A percentile compares a stretch with the other conserved stretches of the same genome.
These are phyloP conservation scores for Dendrolimus houi DNA, from an alignment of 2,888 invertebrate species.

Conservation along the genomic window DNA sequence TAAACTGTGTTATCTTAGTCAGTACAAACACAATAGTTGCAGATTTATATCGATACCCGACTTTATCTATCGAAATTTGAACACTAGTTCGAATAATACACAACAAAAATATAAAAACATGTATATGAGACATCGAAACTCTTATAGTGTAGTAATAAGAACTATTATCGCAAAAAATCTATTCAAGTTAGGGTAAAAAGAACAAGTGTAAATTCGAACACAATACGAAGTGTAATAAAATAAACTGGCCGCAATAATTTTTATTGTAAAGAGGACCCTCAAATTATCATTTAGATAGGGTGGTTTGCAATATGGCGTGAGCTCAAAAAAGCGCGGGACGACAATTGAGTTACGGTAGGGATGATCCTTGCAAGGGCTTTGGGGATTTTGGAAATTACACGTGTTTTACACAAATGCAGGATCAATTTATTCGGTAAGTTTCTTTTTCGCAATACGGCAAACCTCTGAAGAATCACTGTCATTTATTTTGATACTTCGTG, in stretches of 20 bases:
- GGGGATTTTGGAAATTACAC: slow-evolving; percentile 47
- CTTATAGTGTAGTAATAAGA: slow-evolving; percentile 8
- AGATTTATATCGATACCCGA: not conserved
- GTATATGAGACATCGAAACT: not conserved
- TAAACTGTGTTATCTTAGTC: slow-evolving; percentile 2
- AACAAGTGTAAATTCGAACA: slow-evolving; percentile 50
- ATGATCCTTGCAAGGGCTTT: slow-evolving; percentile 37
- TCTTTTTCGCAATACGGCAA: too few species aligned
- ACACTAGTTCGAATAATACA: not conserved
- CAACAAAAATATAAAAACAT: not conserved
- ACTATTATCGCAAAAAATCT: slow-evolving; percentile 18
- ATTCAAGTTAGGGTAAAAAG: slow-evolving; percentile 18
- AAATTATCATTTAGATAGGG: slow-evolving; percentile 76
- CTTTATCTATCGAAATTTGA: not conserved
- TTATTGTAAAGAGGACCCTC: slow-evolving; percentile 68
- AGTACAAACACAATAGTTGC: not conserved
- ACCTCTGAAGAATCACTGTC: too few species aligned
- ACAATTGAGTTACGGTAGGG: slow-evolving; percentile 56
- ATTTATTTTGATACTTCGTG: too few species aligned
- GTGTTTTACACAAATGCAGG: slow-evolving; percentile 33
- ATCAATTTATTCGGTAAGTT: slow-evolving; percentile 13
- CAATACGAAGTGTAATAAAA: slow-evolving; percentile 73
- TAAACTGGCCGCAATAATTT: slow-evolving; percentile 74
- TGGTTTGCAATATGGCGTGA: slow-evolving; percentile 62
- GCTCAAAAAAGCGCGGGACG: slow-evolving; percentile 30